phyloP scores from a whole-genome alignment of 1,140 invertebrate genomes.

The Aphidius ervi region DNA sequence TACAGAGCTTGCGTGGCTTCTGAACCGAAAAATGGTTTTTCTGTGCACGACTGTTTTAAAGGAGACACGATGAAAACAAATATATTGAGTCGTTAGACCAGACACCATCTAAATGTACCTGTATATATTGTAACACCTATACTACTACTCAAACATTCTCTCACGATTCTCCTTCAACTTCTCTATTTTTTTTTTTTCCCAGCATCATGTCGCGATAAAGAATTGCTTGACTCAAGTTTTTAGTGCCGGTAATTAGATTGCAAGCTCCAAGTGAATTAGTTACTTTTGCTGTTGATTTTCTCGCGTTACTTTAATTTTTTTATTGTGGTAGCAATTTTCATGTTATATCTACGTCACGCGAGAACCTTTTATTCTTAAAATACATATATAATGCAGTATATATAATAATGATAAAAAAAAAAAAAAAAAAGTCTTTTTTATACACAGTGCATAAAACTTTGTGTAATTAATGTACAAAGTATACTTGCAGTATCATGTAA shows the following conservation, averaged over 20 bases:
- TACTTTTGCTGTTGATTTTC: constrained; percentile 18
- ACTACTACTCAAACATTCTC: not conserved
- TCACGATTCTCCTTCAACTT: not conserved
- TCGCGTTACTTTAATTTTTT: not conserved
- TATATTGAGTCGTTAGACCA: too few species aligned
- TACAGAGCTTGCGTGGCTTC: constrained; percentile 20
- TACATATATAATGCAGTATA: too few species aligned
- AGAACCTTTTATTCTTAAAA: not conserved
- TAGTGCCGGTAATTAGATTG: constrained; percentile 16
- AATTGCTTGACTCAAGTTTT: constrained; percentile 14
- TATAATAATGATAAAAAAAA: too few species aligned
- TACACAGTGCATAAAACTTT: too few species aligned
- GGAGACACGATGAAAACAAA: not conserved
- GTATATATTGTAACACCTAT: not conserved
- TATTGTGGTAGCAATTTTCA: too few species aligned
- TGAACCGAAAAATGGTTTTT: constrained; percentile 29
- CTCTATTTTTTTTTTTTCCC: not conserved
- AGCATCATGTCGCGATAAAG: constrained; percentile 10
- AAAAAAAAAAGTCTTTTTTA: too few species aligned
- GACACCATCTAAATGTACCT: too few species aligned
- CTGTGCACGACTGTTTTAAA: constrained; percentile 8
- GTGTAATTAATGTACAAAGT: too few species aligned
- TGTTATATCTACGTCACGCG: not conserved
- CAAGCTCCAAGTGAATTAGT: constrained; percentile 16
- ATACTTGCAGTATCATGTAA: too few species aligned